These are phyloP conservation scores for Acrossocheilus fasciatus DNA, from an alignment of 2,797 vertebrate species.

Conservation along the genomic window DNA sequence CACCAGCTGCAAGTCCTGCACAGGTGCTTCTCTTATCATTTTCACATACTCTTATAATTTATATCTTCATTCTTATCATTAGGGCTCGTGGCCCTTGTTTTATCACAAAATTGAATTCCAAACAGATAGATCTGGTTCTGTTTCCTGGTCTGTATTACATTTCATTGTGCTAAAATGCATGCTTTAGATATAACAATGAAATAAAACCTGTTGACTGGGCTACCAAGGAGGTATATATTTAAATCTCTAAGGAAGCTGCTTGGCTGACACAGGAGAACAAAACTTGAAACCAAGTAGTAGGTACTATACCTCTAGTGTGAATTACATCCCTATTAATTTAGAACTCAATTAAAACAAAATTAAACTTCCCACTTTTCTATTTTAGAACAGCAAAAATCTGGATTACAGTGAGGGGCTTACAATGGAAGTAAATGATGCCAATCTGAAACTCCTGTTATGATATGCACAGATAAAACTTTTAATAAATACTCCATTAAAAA, in stretches of 20 bases:
- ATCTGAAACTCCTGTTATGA: too few relatives aligned
- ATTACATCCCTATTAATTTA: not conserved
- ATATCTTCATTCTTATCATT: not conserved
- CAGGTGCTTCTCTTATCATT: constrained; percentile 62
- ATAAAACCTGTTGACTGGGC: not conserved
- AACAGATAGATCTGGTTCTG: not conserved
- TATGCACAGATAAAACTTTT: too few relatives aligned
- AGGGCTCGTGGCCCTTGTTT: not conserved
- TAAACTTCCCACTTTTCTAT: too few relatives aligned
- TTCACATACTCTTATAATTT: not conserved
- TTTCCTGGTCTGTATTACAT: not conserved
- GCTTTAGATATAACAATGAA: not conserved
- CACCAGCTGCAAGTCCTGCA: constrained; percentile 80
- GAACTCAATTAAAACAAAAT: not conserved
- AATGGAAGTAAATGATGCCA: too few relatives aligned
- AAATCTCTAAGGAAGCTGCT: not conserved
- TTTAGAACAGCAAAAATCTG: too few relatives aligned
- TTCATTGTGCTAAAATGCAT: not conserved
- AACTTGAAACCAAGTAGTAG: not conserved
- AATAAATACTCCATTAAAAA: too few relatives aligned
- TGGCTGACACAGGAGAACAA: not conserved
- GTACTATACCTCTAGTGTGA: not conserved
- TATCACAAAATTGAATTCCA: too few relatives aligned
- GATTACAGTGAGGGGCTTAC: too few relatives aligned
- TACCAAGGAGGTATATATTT: too few relatives aligned